These are phyloP conservation scores for Potorous gilbertii DNA, from an alignment of 2,797 vertebrate genomes.

Conservation along the genomic window DNA sequence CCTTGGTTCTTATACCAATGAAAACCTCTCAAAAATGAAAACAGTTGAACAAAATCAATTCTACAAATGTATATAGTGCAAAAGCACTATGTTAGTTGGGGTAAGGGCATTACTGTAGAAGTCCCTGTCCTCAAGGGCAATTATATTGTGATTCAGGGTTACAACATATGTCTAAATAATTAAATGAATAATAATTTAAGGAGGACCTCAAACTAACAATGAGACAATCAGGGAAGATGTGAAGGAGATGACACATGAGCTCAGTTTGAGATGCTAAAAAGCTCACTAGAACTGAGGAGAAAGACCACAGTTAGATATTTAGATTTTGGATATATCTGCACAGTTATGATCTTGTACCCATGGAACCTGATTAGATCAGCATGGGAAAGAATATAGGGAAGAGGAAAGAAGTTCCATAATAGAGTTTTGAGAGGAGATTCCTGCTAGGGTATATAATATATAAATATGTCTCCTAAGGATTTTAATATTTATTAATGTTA, in stretches of 20 bases:
- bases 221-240: neutral
- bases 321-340: neutral
- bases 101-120: neutral
- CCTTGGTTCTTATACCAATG: neutral
- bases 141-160: neutral
- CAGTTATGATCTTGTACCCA: neutral
- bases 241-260: neutral
- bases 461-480: neutral
- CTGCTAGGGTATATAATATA: neutral
- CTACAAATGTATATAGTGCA: neutral
- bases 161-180: neutral
- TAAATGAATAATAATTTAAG: neutral
- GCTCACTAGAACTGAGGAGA: neutral
- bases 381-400: neutral
- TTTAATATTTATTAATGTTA: neutral
- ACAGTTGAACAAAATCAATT: neutral
- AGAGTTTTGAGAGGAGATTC: neutral
- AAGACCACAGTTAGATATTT: neutral
- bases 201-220: neutral
- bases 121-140: neutral
- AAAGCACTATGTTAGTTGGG: neutral
- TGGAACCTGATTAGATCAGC: neutral
- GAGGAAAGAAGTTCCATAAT: neutral
- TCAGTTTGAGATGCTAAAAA: neutral
- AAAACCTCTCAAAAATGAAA: neutral